phyloP scores from a whole-genome alignment of 2,888 invertebrate genomes.

The Carpatolechia fugitivella region DNA sequence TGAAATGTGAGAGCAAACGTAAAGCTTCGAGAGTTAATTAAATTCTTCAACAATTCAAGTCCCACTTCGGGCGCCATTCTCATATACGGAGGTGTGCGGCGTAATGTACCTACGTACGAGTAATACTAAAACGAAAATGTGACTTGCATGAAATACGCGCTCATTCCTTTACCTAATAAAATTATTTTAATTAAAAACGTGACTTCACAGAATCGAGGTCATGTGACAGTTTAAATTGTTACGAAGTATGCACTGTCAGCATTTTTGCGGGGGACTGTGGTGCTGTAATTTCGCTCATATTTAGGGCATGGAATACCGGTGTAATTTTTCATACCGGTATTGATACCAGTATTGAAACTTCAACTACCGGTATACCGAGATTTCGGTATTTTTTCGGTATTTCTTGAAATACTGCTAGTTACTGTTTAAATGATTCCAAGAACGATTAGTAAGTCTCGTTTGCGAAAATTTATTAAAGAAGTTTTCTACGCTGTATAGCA shows the following conservation, averaged over 20 bases:
- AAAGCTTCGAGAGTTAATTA: constrained; percentile 14
- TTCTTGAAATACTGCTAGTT: too few relatives aligned
- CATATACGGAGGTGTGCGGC: constrained; percentile 16
- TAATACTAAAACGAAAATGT: constrained; percentile 20
- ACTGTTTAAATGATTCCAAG: too few relatives aligned
- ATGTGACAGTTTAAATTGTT: constrained; percentile 20
- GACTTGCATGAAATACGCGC: constrained; percentile 31
- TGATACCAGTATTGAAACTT: too few relatives aligned
- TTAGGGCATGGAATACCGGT: not conserved
- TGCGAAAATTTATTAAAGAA: too few relatives aligned
- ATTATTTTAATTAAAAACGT: constrained; percentile 60
- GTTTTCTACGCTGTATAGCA: too few relatives aligned
- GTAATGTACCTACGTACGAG: constrained; percentile 16
- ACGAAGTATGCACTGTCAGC: constrained; percentile 6
- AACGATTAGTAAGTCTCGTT: too few relatives aligned
- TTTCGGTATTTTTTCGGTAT: too few relatives aligned
- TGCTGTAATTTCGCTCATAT: not conserved
- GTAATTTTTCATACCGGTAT: too few relatives aligned
- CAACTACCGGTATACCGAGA: too few relatives aligned
- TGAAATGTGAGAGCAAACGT: constrained; percentile 4
- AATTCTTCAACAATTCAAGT: constrained; percentile 19
- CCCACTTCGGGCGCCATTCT: constrained; percentile 43
- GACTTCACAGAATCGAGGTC: constrained; percentile 44
- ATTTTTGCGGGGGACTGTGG: not conserved
- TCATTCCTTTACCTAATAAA: constrained; percentile 20